Base-by-base conservation (phyloP, 2,888 invertebrate genomes). In the Mythimna impura region DNA sequence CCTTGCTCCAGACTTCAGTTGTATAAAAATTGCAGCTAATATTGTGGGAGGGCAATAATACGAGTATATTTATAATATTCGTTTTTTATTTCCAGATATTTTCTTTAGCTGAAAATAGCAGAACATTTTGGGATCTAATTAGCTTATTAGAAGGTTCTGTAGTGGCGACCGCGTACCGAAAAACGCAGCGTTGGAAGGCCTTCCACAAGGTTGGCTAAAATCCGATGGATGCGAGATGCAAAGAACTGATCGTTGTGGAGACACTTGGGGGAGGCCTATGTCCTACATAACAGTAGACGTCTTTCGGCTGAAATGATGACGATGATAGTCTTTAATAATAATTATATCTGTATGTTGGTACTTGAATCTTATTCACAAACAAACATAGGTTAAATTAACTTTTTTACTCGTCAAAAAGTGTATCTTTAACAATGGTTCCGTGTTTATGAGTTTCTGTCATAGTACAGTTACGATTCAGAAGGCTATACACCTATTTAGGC, bases 1-100 rank as follows among this genome's bases (percentile, higher is more conserved):
- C 25, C 73, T 82, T 80, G 82, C 73, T 76, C 66, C 64, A 55
- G 69, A 77, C 76, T 83, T 84, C 79, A 80, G 77, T 83, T 82
- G 61, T 72, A 79, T 76, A 77, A 81, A 85, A 87, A 86, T 60
- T 68, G 68, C 58, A 73, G 57, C 55, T 58, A 64, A 73, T 73
- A 73, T 67, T 80, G 54, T 64, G 40, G 43, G 17, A n/a, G 14
- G n/a, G 5, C 12, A 65, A 60, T 25, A 58, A 36, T 36, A 34
- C 34, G 7, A 36, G 60, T 34, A 25, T n/a, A 20, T 54, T 52
- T 25, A 0, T n/a, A 52, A 63, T 60, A n/a, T 52, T 43, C 0
- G 0, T 22, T 8, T 30, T 25, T 57, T 52, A 20, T 50, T 20
- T 50, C 2, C 8, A 50, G 20, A 20, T 2, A 8, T 20, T 50